These are phyloP conservation scores for Megastigmus dorsalis DNA, from an alignment of 2,888 invertebrate species.

Conservation along the genomic window DNA sequence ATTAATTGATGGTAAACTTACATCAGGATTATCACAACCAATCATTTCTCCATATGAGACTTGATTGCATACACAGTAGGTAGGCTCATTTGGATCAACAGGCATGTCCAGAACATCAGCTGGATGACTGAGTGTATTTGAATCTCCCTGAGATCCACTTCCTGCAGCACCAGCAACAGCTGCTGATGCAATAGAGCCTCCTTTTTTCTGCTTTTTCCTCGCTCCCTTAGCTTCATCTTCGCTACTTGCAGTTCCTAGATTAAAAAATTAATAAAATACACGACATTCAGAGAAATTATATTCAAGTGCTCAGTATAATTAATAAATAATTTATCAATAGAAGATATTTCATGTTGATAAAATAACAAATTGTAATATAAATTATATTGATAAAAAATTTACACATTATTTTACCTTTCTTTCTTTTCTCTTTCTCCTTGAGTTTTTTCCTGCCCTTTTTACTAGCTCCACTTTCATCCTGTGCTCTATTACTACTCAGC, in stretches of 20 bases:
- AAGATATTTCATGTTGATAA: no score
- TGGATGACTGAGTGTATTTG: constrained; percentile 81
- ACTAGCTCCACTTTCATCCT: constrained; percentile 81
- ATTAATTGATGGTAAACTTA: constrained; percentile 74
- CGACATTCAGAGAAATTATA: not conserved
- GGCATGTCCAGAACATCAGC: constrained; percentile 94
- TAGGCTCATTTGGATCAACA: constrained; percentile 98
- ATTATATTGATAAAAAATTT: not conserved
- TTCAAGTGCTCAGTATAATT: no score
- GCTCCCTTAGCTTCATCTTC: constrained; percentile 72
- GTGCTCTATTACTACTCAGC: constrained; percentile 83
- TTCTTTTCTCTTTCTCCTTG: constrained; percentile 81
- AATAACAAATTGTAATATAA: no score
- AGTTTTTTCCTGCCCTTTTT: constrained; percentile 83
- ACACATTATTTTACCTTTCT: constrained; percentile 73
- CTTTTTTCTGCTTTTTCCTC: constrained; percentile 79
- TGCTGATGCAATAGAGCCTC: constrained; percentile 69
- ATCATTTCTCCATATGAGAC: constrained; percentile 98
- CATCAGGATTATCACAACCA: constrained; percentile 94
- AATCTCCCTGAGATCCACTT: constrained; percentile 70
- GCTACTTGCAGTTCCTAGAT: constrained; percentile 68
- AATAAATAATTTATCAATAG: no score
- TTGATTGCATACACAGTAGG: constrained; percentile 98
- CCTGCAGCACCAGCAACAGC: constrained; percentile 70
- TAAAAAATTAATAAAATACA: not conserved